Conservation (phyloP, 2,888 invertebrate species). For the Hetaerina titia region DNA sequence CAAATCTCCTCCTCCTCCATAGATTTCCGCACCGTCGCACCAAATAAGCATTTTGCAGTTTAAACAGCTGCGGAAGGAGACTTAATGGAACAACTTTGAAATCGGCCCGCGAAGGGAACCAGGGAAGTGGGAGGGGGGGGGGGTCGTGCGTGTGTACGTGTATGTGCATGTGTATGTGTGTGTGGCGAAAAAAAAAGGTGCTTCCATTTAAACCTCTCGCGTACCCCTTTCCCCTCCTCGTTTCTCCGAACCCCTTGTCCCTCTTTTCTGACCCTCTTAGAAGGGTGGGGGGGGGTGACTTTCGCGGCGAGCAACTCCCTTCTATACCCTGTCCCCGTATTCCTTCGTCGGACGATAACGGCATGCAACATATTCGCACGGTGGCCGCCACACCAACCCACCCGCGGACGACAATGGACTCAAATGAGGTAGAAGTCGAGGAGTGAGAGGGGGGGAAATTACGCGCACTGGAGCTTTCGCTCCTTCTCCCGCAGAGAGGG, state of each 20-base stretch:
- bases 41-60: conserved; percentile 21
- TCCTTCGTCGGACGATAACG: not conserved
- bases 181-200: not conserved
- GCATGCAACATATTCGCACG: not conserved
- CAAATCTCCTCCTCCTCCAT: not conserved
- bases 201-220: not conserved
- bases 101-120: not conserved
- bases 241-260: not conserved
- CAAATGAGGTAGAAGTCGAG: not conserved
- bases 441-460: not conserved
- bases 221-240: not conserved
- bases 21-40: conserved; percentile 2
- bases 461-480: not conserved
- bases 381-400: not conserved
- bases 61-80: conserved; percentile 42
- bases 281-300: not conserved
- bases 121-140: not conserved
- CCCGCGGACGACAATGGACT: not conserved
- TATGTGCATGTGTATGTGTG: not conserved
- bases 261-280: not conserved
- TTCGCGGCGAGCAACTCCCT: too few species aligned
- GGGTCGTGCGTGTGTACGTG: not conserved
- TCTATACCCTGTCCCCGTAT: too few species aligned
- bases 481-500: not conserved
- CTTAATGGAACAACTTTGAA: conserved; percentile 57